phyloP scores from a whole-genome alignment of 2,113 vertebrate species.

The Podarcis raffonei region DNA sequence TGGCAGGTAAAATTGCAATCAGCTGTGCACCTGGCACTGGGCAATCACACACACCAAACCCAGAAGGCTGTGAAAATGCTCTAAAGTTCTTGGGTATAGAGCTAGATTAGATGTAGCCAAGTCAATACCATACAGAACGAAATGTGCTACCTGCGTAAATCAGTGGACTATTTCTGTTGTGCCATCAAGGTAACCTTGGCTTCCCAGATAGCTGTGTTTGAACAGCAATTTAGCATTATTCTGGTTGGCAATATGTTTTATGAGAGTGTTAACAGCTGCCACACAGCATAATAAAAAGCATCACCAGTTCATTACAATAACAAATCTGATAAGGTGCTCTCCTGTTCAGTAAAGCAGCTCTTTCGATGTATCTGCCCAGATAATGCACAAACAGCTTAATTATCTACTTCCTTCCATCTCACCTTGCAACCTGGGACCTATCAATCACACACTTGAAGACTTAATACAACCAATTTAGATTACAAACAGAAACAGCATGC shows the following conservation, averaged over 20 bases:
- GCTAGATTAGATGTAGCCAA: constrained; percentile 3
- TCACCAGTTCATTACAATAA: constrained; percentile 25
- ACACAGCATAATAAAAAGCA: background rate
- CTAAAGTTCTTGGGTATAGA: background rate
- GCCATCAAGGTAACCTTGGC: background rate
- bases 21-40: background rate
- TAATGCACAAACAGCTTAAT: constrained; percentile 13
- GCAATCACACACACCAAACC: background rate
- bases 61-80: background rate
- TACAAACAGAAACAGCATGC: background rate
- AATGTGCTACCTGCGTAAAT: background rate
- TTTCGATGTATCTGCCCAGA: constrained; percentile 14
- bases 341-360: constrained; percentile 25
- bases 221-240: background rate
- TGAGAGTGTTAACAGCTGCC: constrained; percentile 23
- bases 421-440: background rate
- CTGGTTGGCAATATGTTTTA: background rate
- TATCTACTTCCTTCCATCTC: background rate
- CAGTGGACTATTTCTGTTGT: background rate
- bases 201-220: background rate
- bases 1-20: background rate
- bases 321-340: background rate
- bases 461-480: constrained; percentile 1
- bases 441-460: background rate
- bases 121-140: background rate